Base-by-base conservation (phyloP, 2,797 vertebrate species). In the Poliocrania exsul region DNA sequence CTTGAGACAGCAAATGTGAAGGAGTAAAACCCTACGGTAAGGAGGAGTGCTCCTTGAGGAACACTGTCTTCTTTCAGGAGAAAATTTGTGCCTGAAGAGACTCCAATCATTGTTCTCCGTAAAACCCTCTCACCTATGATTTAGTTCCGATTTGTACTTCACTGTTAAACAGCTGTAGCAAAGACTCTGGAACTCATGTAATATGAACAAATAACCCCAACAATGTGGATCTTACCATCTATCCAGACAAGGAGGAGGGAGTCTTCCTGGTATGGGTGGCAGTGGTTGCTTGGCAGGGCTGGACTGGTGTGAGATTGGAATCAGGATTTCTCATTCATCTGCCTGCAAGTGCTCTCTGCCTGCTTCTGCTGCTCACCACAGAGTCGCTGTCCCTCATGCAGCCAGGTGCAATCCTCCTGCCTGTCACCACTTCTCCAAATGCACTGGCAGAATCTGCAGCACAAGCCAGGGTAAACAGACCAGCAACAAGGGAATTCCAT, bases 331-430 rank as follows among this genome's bases (percentile, higher is more conserved):
- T 64, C 20, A 8, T 44, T 64, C n/a, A 21, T 9, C 44, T 28
- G 9, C 23, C 29, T 81, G 42, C 42, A 61, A 9, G 44, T 4
- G 11, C 14, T 69, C 15, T 37, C 11, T 1, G 2, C 11, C 31
- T 47, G 28, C 17, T 44, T 6, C 47, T 80, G 47, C 56, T 77
- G 47, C 60, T 67, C 17, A 26, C 4, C 0, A 0, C 0, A 1
- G 25, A 11, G 28, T 23, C 35, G 42, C 31, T 47, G 61, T 1
- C 11, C 37, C 57, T 69, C 2, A 1, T 7, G 38, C 11, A 13
- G 47, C 25, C 56, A 47, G 35, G 20, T 60, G 40, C 26, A 23
- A 3, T 9, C 47, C n/a, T 29, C 37, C n/a, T 42, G 46, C 17
- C 56, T 19, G 19, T 15, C 67, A 58, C n/a, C 49, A 9, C 15